A percentile compares a stretch with the other conserved stretches of the same genome.
Evolutionary conservation across 2,888 invertebrate species (phyloP).

Genomic region (Epirrita christyi): DNA sequence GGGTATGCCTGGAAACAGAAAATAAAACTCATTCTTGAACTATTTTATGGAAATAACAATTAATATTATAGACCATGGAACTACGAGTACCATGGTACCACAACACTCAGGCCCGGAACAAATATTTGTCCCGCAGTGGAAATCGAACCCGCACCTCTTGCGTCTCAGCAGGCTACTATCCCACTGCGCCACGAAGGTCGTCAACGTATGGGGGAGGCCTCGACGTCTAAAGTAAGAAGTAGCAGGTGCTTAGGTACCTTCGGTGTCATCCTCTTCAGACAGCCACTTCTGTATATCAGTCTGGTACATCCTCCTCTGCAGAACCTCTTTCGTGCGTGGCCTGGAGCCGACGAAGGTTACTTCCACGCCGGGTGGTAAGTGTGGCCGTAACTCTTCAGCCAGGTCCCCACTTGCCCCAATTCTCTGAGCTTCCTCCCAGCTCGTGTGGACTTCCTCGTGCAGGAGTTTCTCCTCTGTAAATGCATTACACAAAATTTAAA

Average conservation of each 20-base stretch:
- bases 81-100: too few species aligned
- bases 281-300: slow-evolving; percentile 91
- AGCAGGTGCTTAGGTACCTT: slow-evolving; percentile 62
- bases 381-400: slow-evolving; percentile 68
- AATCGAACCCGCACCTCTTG: too few species aligned
- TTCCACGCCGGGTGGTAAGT: slow-evolving; percentile 73
- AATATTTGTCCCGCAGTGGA: too few species aligned
- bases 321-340: slow-evolving; percentile 89
- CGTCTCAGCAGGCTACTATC: too few species aligned
- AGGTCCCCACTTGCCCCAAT: slow-evolving; percentile 72
- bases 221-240: too few species aligned
- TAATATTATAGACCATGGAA: too few species aligned
- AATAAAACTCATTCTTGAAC: neutral
- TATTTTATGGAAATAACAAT: too few species aligned
- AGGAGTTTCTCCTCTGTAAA: slow-evolving; percentile 87
- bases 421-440: slow-evolving; percentile 87
- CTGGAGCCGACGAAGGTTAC: slow-evolving; percentile 90
- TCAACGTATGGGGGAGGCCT: too few species aligned
- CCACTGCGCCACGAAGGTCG: too few species aligned
- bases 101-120: too few species aligned
- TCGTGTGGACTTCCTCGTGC: slow-evolving; percentile 89
- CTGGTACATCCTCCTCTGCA: slow-evolving; percentile 91
- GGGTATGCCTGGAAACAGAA: slow-evolving; percentile 54
- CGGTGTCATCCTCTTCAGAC: slow-evolving; percentile 86
- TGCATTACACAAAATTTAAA: too few species aligned